Conservation (phyloP, 2,888 invertebrate species). For the Drosophila neotestacea region DNA sequence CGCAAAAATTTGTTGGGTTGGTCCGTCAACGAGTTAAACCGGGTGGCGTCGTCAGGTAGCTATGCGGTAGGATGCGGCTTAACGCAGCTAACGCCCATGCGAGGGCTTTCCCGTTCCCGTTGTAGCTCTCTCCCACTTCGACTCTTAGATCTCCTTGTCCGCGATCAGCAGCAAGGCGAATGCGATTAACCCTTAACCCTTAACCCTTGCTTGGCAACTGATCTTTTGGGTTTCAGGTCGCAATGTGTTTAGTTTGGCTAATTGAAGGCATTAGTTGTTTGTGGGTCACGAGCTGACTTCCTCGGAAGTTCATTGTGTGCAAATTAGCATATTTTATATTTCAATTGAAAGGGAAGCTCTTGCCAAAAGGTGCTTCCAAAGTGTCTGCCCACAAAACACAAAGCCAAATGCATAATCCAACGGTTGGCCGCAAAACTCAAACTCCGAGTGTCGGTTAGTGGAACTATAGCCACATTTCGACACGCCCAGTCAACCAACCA, state of each 20-base stretch:
- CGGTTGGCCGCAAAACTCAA: conserved; percentile 65
- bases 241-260: conserved; percentile 66
- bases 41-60: conserved; percentile 48
- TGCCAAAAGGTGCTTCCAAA: conserved; percentile 5
- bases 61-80: conserved; percentile 59
- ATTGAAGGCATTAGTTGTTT: conserved; percentile 81
- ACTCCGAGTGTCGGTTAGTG: conserved; percentile 44
- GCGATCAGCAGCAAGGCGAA: conserved; percentile 72
- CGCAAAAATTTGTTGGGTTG: conserved; percentile 6
- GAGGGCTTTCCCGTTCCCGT: conserved; percentile 47
- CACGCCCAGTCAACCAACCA: conserved; percentile 40
- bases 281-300: conserved; percentile 71
- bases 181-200: conserved; percentile 70
- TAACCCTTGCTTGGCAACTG: conserved; percentile 44
- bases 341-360: conserved; percentile 58
- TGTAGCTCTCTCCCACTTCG: conserved; percentile 6
- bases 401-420: conserved; percentile 60
- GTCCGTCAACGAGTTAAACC: conserved; percentile 36
- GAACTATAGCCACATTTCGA: conserved; percentile 56
- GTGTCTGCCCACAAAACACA: conserved; percentile 58
- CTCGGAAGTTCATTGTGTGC: conserved; percentile 65
- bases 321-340: conserved; percentile 71
- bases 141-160: conserved; percentile 20
- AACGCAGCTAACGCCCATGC: conserved; percentile 68
- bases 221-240: conserved; percentile 4